Evolutionary conservation across 2,888 invertebrate species (phyloP), one percentile per base, ranked within the genome.

Genomic region (Drosophila formosana): DNA sequence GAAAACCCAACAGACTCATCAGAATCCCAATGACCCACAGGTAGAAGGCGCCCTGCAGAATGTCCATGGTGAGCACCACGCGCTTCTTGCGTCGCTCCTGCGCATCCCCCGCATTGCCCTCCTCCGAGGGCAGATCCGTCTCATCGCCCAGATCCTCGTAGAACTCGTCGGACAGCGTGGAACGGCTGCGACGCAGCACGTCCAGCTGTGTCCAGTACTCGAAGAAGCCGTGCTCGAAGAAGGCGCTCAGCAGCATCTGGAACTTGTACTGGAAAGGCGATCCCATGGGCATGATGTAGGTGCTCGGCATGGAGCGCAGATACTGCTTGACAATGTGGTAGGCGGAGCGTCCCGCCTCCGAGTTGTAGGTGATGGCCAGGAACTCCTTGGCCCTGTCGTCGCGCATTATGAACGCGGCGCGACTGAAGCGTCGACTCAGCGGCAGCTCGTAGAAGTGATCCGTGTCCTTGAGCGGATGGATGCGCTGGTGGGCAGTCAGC

Each of bases 1-100:
- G 7, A 72, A 90, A 90, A 3, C 71, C 84, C 7, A 82, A 3
- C 3, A 74, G 26, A 51, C 89, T 90, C 0, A 82, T 3, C 4
- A 69, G 13, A 26, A 89, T 83, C 0, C 92, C 92, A 52, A 88
- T 77, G 3, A 83, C 11, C 91, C 90, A 92, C 1, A 92, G 66
- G 76, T 89, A 92, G 41, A 92, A 92, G 3, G 90, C 90, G 4
- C 92, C 91, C 49, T 92, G 91, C 7, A 91, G 51, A 9, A 90
- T 87, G 6, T 90, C 82, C 74, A 91, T 51, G 34, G 80, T 89
- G 4, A 92, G 65, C 0, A 88, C 90, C 0, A 90, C 89, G 6
- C 75, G 78, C 37, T 83, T 83, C 4, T 78, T 66, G 7, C 43
- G 62, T 4, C 74, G 46, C 34, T 66, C 69, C 18, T 60, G 62